These are phyloP conservation scores for Mythimna lalbum DNA, from an alignment of 2,888 invertebrate genomes.

Conservation along the genomic window DNA sequence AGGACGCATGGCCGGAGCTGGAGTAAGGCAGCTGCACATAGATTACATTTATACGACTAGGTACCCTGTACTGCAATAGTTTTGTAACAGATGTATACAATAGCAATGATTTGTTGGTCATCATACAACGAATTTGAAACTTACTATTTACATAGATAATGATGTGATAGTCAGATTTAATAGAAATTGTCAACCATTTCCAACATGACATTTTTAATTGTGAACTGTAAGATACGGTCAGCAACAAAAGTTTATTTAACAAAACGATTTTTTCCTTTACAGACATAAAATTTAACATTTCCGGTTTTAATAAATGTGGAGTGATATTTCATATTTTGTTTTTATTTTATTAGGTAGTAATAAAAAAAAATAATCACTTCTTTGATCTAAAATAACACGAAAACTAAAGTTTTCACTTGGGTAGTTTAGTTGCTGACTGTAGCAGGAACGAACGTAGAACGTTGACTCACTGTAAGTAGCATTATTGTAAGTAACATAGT, in stretches of 20 bases:
- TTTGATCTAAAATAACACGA: too few relatives aligned
- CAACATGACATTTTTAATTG: background rate
- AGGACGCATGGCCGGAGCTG: background rate
- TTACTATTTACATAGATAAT: background rate
- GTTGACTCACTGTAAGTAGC: conserved; percentile 24
- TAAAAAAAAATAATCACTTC: too few relatives aligned
- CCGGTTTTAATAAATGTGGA: too few relatives aligned
- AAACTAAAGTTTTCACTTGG: too few relatives aligned
- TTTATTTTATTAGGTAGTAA: too few relatives aligned
- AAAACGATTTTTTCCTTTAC: too few relatives aligned
- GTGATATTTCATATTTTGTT: background rate
- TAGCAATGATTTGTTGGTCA: background rate
- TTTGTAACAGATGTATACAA: background rate
- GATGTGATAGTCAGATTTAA: background rate
- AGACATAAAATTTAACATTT: too few relatives aligned
- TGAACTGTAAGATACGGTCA: background rate
- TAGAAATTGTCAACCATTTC: background rate
- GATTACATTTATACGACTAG: background rate
- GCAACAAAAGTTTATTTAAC: background rate
- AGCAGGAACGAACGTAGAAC: background rate
- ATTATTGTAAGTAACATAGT: background rate
- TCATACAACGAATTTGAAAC: background rate
- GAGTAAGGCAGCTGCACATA: background rate
- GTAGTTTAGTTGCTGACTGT: background rate
- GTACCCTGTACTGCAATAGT: background rate